Percentiles rank a stretch among this genome's conserved stretches.
Evolutionary conservation across 1,140 invertebrate species (phyloP).

Genomic region (Leptinotarsa defecta): DNA sequence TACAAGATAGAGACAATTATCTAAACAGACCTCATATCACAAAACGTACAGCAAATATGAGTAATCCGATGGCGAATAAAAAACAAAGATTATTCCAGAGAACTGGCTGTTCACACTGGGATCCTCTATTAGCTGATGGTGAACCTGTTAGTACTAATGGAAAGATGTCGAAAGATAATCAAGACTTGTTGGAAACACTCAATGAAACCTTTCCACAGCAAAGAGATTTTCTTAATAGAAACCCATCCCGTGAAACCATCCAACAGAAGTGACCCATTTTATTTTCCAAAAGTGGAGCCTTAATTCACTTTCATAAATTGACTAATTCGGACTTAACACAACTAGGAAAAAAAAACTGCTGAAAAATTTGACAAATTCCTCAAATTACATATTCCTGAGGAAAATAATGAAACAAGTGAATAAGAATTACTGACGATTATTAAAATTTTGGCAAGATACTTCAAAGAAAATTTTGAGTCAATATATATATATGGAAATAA

Average conservation of each 20-base stretch:
- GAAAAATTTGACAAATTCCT: neutral
- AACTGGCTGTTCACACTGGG: neutral
- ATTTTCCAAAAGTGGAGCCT: neutral
- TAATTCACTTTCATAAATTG: neutral
- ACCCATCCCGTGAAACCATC: neutral
- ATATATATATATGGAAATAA: neutral
- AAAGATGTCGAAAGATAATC: neutral
- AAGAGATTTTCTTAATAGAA: neutral
- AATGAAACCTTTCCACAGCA: neutral
- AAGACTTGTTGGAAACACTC: neutral
- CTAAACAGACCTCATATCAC: neutral
- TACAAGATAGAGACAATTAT: neutral
- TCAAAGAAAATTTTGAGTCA: neutral
- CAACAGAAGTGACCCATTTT: neutral
- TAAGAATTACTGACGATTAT: neutral
- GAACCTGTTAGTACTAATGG: neutral
- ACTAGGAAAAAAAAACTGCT: neutral
- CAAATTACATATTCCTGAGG: neutral
- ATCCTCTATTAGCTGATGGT: neutral
- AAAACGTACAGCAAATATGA: neutral
- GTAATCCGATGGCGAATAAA: neutral
- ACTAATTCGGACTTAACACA: neutral
- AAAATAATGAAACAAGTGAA: neutral
- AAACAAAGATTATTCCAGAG: neutral
- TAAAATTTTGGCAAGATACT: neutral